Evolutionary conservation across 2,797 vertebrate genomes (phyloP), one percentile per base, ranked within the genome.

Genomic region (Sternarchorhynchus goeldii): DNA sequence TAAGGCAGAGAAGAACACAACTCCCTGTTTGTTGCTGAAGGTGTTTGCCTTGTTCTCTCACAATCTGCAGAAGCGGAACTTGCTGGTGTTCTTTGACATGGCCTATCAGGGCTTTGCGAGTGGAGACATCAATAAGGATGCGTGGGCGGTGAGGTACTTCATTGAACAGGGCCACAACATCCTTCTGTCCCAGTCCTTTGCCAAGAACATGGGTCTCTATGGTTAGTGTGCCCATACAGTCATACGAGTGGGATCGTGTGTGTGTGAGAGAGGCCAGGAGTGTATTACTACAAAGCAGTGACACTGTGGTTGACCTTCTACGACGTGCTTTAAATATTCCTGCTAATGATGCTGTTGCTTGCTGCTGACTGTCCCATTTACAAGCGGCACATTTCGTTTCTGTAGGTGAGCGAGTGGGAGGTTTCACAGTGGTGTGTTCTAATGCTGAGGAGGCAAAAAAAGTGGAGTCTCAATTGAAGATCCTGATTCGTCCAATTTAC

Each of bases 91-190:
- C 89, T 99, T 99, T 4, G 98, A 99, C 91, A 99, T 99, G 98
- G 98, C 97, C 34, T 99, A 99, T 84, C 98, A 99, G 90, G 98
- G 98, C 83, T 99, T 99, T 69, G 98, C 98, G 75, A 99, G 97
- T 0, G 97, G n/a, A n/a, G n/a, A n/a, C 84, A 96, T 96, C 3
- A 90, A 99, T 84, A 92, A 93, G 45, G 98, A 99, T 0, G 95
- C 98, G 65, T 99, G 96, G 98, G 97, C 98, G 1, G 95, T 99
- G 79, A 96, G 97, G 20, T 68, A 98, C 90, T 99, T 99, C 92
- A 95, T 99, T 0, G 95, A 98, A 31, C 94, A 99, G 88, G 96
- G 96, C 82, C 94, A 96, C 86, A 95, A 98, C 67, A 81, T 99
- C 5, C 71, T 96, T 79, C 87, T 99, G 76, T 94, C 96, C 0